A percentile compares a stretch with the other conserved stretches of the same genome.
These are phyloP conservation scores for Melolontha melolontha DNA, from an alignment of 2,888 invertebrate genomes.

Conservation along the genomic window DNA sequence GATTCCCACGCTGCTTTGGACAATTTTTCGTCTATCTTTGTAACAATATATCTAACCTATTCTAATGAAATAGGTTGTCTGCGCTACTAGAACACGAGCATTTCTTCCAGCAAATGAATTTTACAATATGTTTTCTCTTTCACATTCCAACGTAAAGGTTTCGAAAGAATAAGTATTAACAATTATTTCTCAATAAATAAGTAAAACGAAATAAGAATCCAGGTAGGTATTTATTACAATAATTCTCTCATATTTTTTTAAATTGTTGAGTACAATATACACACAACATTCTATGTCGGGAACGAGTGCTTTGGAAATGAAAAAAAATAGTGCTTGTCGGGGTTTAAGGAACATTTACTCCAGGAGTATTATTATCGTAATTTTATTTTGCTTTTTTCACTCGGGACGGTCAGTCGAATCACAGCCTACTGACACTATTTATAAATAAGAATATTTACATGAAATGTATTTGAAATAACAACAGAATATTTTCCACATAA, in stretches of 20 bases:
- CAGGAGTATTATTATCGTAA: constrained; percentile 27
- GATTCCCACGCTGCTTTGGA: constrained; percentile 47
- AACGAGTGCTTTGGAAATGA: constrained; percentile 30
- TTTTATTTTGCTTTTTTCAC: constrained; percentile 25
- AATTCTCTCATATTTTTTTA: too few species aligned
- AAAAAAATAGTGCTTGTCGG: constrained; percentile 34
- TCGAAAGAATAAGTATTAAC: constrained; percentile 27
- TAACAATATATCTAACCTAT: too few species aligned
- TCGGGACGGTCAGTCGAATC: constrained; percentile 52
- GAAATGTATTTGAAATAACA: constrained; percentile 18
- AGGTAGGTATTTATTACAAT: too few species aligned
- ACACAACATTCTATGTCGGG: constrained; percentile 27
- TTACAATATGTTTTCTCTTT: constrained; percentile 24
- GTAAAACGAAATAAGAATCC: not conserved
- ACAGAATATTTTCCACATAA: not conserved
- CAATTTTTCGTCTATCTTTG: constrained; percentile 14
- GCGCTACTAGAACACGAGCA: constrained; percentile 34
- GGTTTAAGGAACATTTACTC: constrained; percentile 46
- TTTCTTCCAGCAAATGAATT: constrained; percentile 24
- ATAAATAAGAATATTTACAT: constrained; percentile 49
- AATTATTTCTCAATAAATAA: constrained; percentile 26
- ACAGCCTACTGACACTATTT: constrained; percentile 55
- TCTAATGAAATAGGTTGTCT: constrained; percentile 30
- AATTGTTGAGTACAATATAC: constrained; percentile 14
- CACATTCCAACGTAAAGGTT: constrained; percentile 21